A percentile compares a stretch with the other conserved stretches of the same genome.
Conservation (phyloP, 2,888 invertebrate genomes). For the Yponomeuta cagnagella region DNA sequence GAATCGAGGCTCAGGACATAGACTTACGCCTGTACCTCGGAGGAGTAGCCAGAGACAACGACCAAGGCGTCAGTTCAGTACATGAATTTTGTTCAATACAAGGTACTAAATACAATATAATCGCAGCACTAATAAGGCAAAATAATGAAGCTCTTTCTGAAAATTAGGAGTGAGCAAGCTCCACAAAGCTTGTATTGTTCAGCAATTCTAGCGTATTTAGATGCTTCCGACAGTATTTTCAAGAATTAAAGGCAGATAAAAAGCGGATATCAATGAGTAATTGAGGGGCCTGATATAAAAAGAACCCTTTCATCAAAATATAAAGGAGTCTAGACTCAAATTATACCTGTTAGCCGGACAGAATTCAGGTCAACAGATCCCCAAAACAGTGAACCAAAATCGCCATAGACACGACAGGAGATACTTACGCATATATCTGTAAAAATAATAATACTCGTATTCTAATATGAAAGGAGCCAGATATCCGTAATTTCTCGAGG, state of each 20-base stretch:
- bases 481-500: conserved; percentile 50
- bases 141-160: neutral
- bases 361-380: neutral
- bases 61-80: too few species aligned
- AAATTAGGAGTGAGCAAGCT: neutral
- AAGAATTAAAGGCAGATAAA: neutral
- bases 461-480: conserved; percentile 28
- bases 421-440: neutral
- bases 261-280: neutral
- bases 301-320: neutral
- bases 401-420: neutral
- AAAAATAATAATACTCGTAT: neutral
- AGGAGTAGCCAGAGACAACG: too few species aligned
- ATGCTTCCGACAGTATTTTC: neutral
- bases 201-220: too few species aligned
- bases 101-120: too few species aligned
- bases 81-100: too few species aligned
- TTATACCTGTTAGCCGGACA: neutral
- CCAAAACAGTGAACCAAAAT: neutral
- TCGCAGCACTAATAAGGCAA: too few species aligned
- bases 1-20: too few species aligned
- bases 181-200: too few species aligned
- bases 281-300: neutral
- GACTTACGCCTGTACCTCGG: too few species aligned
- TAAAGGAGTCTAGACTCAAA: neutral